phyloP scores from a whole-genome alignment of 1,140 invertebrate species.

The Megathymus violae region DNA sequence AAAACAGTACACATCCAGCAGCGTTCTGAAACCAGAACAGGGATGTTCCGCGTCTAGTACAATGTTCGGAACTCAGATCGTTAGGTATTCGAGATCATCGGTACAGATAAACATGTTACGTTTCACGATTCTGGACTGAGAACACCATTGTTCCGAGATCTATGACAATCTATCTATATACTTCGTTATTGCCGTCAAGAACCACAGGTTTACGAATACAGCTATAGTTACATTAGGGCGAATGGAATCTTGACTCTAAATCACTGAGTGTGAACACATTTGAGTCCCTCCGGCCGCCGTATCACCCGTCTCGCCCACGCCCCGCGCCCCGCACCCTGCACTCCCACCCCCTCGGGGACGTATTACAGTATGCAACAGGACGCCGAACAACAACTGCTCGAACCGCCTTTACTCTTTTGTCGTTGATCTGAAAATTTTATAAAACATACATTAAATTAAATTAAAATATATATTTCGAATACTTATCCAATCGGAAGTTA shows the following conservation, averaged over 20 bases:
- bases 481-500: no score
- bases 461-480: no score
- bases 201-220: conserved; percentile 23
- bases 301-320: conserved; percentile 47
- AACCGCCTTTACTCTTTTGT: conserved; percentile 96
- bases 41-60: neutral
- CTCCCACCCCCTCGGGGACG: conserved; percentile 39
- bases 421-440: conserved; percentile 97
- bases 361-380: conserved; percentile 96
- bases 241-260: conserved; percentile 62
- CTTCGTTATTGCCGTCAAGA: conserved; percentile 3
- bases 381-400: conserved; percentile 95
- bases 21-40: no score
- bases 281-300: conserved; percentile 53
- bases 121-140: conserved; percentile 7
- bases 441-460: no score
- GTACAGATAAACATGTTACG: neutral
- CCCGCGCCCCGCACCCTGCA: no score
- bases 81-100: neutral
- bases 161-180: neutral
- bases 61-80: neutral
- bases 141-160: neutral
- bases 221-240: conserved; percentile 43
- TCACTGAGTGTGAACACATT: conserved; percentile 75
- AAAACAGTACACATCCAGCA: neutral